These are phyloP conservation scores for Barypeithes pellucidus DNA, from an alignment of 2,888 invertebrate species.

Conservation along the genomic window DNA sequence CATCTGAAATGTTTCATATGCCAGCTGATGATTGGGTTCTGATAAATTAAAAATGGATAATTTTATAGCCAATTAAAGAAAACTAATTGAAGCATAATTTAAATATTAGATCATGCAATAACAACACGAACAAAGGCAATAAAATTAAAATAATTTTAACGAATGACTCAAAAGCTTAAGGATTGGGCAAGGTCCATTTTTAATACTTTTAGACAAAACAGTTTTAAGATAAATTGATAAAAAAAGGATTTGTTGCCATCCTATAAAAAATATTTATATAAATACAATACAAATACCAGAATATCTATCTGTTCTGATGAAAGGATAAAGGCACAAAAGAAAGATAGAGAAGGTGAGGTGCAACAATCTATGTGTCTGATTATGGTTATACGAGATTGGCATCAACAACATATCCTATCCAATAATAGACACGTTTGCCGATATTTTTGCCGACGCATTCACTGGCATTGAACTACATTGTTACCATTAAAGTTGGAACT, in stretches of 20 bases:
- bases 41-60: not conserved
- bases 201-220: slow-evolving; percentile 20
- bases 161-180: slow-evolving; percentile 24
- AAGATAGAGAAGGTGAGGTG: no score
- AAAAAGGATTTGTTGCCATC: slow-evolving; percentile 30
- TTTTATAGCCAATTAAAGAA: not conserved
- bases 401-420: no score
- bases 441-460: no score
- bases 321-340: no score
- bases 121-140: slow-evolving; percentile 29
- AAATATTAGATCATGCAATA: slow-evolving; percentile 20
- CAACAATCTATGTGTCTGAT: no score
- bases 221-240: slow-evolving; percentile 33
- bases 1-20: no score
- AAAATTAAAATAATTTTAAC: slow-evolving; percentile 12
- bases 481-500: no score
- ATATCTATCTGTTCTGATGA: no score
- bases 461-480: no score
- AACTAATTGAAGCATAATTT: slow-evolving; percentile 11
- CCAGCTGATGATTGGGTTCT: no score
- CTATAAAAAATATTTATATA: not conserved
- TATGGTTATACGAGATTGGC: no score
- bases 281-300: not conserved
- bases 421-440: no score
- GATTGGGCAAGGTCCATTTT: slow-evolving; percentile 39